A percentile compares a stretch with the other conserved stretches of the same genome.
These are phyloP conservation scores for Orthosia incerta DNA, from an alignment of 2,888 invertebrate genomes.

Conservation along the genomic window DNA sequence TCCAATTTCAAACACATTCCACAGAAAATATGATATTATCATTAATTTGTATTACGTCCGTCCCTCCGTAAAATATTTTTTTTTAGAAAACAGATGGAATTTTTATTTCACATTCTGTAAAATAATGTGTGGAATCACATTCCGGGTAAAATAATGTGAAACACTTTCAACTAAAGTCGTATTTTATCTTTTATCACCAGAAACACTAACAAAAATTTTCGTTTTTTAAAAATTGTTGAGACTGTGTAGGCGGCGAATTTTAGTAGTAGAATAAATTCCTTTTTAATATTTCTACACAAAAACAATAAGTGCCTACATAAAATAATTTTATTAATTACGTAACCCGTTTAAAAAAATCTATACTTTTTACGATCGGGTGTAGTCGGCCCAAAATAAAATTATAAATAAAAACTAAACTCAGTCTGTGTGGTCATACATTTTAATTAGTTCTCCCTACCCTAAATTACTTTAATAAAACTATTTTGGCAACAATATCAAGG, in stretches of 20 bases:
- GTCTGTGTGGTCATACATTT: not conserved
- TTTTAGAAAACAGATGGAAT: not conserved
- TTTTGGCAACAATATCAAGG: not conserved
- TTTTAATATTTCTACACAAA: not conserved
- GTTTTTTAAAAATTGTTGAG: constrained; percentile 2
- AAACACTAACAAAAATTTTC: constrained; percentile 33
- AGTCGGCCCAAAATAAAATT: not conserved
- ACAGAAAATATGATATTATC: not conserved
- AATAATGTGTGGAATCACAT: constrained; percentile 2
- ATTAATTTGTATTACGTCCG: not conserved
- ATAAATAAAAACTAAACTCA: not conserved
- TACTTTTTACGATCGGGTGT: too few species aligned
- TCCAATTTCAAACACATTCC: constrained; percentile 9
- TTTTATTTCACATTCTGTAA: constrained; percentile 13
- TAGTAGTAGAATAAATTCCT: constrained; percentile 2
- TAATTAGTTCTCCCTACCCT: constrained; percentile 8
- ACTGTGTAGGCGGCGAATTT: constrained; percentile 7
- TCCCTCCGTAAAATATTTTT: not conserved
- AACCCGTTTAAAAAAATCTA: not conserved
- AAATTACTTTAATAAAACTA: constrained; percentile 10
- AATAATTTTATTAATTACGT: not conserved
- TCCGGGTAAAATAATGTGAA: constrained; percentile 23
- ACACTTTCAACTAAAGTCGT: constrained; percentile 32
- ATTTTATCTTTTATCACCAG: constrained; percentile 44
- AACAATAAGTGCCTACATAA: not conserved